Base-by-base conservation (phyloP, 2,113 vertebrate species). In the Anthoscopus minutus region DNA sequence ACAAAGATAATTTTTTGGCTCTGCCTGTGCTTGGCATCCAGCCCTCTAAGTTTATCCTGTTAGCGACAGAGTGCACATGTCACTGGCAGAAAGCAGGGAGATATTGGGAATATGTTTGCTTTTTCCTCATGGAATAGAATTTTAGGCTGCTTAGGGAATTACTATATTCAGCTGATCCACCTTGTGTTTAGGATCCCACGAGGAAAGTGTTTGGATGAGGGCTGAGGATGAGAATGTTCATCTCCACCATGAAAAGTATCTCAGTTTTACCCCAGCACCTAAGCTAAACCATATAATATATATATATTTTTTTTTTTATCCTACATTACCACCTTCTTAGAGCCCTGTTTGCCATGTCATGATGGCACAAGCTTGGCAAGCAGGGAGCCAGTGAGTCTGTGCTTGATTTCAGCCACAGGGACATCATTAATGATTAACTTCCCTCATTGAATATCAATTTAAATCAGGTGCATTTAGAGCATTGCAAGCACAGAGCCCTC, bases 371-470 rank as follows among this genome's bases (percentile, higher is more conserved):
- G 27, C 25, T 73, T 19, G 21, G 58, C 45, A 65, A 86, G n/a
- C 35, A 82, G 53, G 28, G 48, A 92, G 40, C 38, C 54, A 45
- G 40, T 57, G 53, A n/a, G 38, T 66, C 71, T 83, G 21, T 38
- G 40, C 51, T 86, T 0, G 2, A 50, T 90, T 93, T 67, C 24
- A 91, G 48, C 33, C 23, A 19, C 56, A 60, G 51, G 24, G 16
- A 8, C 73, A 8, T 84, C 47, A 74, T 81, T 67, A 94, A 91
- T 79, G 44, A 91, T 87, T 69, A 67, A 92, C 44, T 91, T 73
- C 40, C 67, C 60, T 38, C n/a, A 48, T 4, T 38, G 65, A 71
- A 53, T n/a, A 81, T 45, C 78, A 37, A 22, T 88, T 90, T 40
- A 70, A 70, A 70, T 40, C 47, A 18, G 27, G 33, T 23, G 45